Evolutionary conservation across 2,888 invertebrate genomes (phyloP).

Genomic region (Plemyria rubiginata): DNA sequence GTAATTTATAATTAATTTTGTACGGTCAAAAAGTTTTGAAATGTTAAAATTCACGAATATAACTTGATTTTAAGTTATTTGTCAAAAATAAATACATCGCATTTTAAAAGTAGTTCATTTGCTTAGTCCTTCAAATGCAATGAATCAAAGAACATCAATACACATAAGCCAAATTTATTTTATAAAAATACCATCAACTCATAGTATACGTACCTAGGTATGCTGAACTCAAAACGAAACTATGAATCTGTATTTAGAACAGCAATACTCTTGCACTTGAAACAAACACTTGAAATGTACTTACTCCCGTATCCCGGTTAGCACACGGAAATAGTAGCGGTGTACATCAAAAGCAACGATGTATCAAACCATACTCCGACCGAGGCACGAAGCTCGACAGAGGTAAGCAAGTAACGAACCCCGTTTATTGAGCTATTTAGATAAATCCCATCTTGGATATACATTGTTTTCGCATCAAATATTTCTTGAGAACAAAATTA

Average conservation of each 20-base stretch:
- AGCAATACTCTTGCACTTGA: background rate
- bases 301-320: background rate
- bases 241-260: background rate
- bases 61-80: too few relatives aligned
- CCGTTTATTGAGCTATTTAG: conserved; percentile 62
- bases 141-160: too few relatives aligned
- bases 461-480: background rate
- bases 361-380: conserved; percentile 6
- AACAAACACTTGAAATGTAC: conserved; percentile 9
- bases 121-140: too few relatives aligned
- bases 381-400: background rate
- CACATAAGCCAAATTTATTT: too few relatives aligned
- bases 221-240: background rate
- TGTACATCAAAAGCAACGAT: conserved; percentile 12
- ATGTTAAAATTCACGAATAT: too few relatives aligned
- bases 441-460: conserved; percentile 6
- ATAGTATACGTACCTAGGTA: too few relatives aligned
- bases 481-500: too few relatives aligned
- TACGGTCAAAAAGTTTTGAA: too few relatives aligned
- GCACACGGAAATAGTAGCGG: conserved; percentile 1
- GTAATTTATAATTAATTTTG: too few relatives aligned
- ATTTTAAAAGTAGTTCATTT: too few relatives aligned
- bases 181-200: background rate
- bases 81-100: too few relatives aligned
- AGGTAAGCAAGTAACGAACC: conserved; percentile 31